Conservation (phyloP, 1,140 invertebrate genomes). For the Sminthurinus signatus region DNA sequence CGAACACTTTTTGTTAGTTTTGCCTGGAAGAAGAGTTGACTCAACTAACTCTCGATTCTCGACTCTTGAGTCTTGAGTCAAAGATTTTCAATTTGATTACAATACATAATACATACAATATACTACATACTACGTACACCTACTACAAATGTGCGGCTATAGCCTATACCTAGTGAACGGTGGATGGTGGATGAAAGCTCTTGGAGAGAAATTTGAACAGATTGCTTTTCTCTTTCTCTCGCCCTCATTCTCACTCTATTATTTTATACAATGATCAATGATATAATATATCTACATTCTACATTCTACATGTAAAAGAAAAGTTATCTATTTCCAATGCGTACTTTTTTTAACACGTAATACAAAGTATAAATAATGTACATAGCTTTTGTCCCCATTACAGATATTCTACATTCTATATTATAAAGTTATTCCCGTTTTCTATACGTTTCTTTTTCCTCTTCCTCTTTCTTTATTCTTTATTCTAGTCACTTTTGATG, state of each 20-base stretch:
- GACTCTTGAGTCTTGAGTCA: not conserved
- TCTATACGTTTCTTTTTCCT: not conserved
- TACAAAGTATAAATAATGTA: not conserved
- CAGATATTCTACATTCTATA: not conserved
- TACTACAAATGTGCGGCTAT: no score
- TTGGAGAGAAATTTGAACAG: not conserved
- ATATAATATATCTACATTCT: not conserved
- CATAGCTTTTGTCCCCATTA: not conserved
- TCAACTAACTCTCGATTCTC: not conserved
- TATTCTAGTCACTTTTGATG: conserved; percentile 24
- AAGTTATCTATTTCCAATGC: not conserved
- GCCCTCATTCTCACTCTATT: not conserved
- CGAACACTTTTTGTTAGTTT: conserved; percentile 13
- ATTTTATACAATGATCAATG: not conserved
- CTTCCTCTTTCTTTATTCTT: not conserved
- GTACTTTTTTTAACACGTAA: not conserved
- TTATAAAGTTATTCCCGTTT: no score
- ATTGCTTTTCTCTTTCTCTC: not conserved
- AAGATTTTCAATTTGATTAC: conserved; percentile 6
- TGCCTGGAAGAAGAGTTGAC: not conserved
- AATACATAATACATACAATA: no score
- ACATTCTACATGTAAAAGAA: not conserved
- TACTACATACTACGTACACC: no score
- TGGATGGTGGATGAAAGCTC: not conserved
- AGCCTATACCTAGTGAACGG: not conserved